A percentile compares a stretch with the other conserved stretches of the same genome.
Conservation (phyloP, 2,797 vertebrate genomes). For the Morus bassanus region DNA sequence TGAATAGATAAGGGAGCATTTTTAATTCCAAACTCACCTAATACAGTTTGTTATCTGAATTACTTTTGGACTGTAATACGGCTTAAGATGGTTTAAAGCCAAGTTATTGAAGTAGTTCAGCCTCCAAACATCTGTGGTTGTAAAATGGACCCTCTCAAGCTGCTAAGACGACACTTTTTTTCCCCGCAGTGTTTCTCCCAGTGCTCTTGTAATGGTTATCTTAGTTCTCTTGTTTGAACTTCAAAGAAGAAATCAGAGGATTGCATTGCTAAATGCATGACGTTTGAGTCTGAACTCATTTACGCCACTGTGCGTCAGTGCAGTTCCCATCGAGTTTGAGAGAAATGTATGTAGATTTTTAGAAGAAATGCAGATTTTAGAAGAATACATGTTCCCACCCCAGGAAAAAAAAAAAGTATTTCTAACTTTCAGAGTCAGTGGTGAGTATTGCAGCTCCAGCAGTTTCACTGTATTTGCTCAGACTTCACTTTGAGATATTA, state of each 20-base stretch:
- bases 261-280: not conserved
- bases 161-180: not conserved
- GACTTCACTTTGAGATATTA: not conserved
- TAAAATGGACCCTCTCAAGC: not conserved
- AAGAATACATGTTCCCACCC: not conserved
- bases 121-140: conserved; percentile 6
- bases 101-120: not conserved
- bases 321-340: not conserved
- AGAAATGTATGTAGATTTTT: not conserved
- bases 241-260: not conserved
- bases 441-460: not conserved
- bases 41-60: conserved; percentile 20
- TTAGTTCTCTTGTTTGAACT: not conserved
- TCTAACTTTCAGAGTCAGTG: not conserved
- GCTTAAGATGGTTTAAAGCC: conserved; percentile 18
- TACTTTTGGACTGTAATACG: not conserved
- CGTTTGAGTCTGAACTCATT: not conserved
- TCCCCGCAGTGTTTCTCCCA: not conserved
- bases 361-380: not conserved
- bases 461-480: conserved; percentile 19
- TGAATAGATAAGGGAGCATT: not conserved
- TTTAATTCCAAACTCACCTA: conserved; percentile 9
- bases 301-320: not conserved
- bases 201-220: not conserved
- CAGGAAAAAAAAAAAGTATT: not conserved